Percentiles rank a stretch among this genome's conserved stretches.
Evolutionary conservation across 2,888 invertebrate species (phyloP).

Genomic region (Leucophenga maculata): DNA sequence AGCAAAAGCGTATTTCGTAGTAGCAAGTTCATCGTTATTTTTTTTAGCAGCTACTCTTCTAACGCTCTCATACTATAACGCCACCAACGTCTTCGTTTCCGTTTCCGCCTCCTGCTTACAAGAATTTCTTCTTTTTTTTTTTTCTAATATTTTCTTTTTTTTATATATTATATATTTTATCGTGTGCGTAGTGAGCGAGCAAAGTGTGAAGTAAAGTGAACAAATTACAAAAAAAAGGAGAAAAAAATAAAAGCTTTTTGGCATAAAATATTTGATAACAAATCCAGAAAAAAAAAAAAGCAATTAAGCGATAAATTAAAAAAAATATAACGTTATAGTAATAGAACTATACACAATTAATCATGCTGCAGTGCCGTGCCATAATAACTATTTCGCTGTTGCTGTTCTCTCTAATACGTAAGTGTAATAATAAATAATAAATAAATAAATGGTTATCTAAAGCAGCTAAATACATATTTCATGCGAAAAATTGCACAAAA

Average conservation of each 20-base stretch:
- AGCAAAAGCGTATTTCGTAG: constrained; percentile 20
- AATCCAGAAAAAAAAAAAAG: constrained; percentile 4
- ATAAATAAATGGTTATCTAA: not conserved
- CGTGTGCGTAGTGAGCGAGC: not conserved
- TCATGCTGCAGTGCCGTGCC: constrained; percentile 52
- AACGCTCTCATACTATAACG: too few relatives aligned
- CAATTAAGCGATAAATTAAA: not conserved
- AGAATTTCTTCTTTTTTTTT: too few relatives aligned
- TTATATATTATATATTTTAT: too few relatives aligned
- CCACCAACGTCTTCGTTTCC: too few relatives aligned
- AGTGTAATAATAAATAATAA: constrained; percentile 35
- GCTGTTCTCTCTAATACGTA: constrained; percentile 56
- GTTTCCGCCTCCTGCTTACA: too few relatives aligned
- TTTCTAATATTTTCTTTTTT: too few relatives aligned
- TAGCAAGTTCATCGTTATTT: too few relatives aligned
- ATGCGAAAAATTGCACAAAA: not conserved
- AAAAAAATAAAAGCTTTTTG: not conserved
- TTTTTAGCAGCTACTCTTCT: too few relatives aligned
- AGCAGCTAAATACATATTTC: too few relatives aligned
- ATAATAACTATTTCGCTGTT: constrained; percentile 34
- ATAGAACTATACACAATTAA: too few relatives aligned
- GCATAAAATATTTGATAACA: not conserved
- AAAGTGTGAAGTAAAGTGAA: not conserved
- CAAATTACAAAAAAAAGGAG: not conserved
- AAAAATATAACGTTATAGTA: not conserved